Conservation (phyloP, 2,113 vertebrate species). For the Lagenorhynchus albirostris region DNA sequence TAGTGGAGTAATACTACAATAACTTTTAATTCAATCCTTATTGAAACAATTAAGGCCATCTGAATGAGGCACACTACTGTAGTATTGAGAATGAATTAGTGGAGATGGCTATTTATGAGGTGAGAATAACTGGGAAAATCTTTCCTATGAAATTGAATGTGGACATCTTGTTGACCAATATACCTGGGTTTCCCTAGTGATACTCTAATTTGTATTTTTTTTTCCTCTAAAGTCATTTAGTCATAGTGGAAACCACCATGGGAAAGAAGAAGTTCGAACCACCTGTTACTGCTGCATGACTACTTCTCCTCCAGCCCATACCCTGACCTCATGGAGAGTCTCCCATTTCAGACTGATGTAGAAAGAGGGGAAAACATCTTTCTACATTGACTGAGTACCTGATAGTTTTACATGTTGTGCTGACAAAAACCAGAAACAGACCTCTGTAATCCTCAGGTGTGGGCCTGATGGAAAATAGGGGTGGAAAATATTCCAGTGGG, state of each 20-base stretch:
- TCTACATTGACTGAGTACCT: background rate
- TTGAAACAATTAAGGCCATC: background rate
- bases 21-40: background rate
- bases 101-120: background rate
- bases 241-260: background rate
- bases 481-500: background rate
- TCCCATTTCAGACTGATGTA: background rate
- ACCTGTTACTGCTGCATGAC: background rate
- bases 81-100: background rate
- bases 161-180: background rate
- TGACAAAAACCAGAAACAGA: background rate
- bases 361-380: background rate
- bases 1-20: background rate
- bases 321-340: background rate
- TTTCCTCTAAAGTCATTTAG: background rate
- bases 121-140: background rate
- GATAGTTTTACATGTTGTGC: background rate
- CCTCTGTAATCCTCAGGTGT: background rate
- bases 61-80: background rate
- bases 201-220: background rate
- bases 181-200: background rate
- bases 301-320: background rate
- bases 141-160: background rate
- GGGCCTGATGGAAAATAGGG: background rate
- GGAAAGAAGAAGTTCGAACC: background rate